Conservation (phyloP, 2,113 vertebrate species). For the Vulpes vulpes region DNA sequence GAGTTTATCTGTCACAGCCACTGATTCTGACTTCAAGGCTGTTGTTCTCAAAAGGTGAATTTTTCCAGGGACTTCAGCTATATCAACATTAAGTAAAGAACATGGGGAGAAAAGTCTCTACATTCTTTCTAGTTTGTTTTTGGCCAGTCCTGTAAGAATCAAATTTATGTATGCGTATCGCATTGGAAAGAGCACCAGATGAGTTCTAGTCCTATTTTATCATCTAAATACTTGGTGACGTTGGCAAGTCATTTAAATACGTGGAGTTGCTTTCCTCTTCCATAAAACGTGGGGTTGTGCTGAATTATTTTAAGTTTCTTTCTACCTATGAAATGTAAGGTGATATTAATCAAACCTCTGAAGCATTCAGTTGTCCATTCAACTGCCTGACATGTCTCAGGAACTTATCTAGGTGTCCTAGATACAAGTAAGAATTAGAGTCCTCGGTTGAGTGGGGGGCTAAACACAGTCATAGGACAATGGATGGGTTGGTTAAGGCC, state of each 20-base stretch:
- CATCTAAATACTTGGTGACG: not conserved
- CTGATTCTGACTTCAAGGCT: not conserved
- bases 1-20: not conserved
- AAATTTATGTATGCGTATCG: not conserved
- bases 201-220: not conserved
- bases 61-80: slow-evolving; percentile 6
- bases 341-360: not conserved
- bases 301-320: not conserved
- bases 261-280: not conserved
- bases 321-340: not conserved
- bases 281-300: not conserved
- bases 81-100: not conserved
- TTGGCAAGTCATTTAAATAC: not conserved
- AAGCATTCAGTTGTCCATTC: not conserved
- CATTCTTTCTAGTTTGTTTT: not conserved
- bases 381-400: not conserved
- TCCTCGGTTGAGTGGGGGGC: not conserved
- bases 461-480: not conserved
- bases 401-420: not conserved
- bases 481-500: not conserved
- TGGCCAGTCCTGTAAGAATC: not conserved
- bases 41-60: not conserved
- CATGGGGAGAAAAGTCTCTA: not conserved
- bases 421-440: not conserved
- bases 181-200: not conserved